Base-by-base conservation (phyloP, 2,888 invertebrate genomes). In the Xylota segnis region DNA sequence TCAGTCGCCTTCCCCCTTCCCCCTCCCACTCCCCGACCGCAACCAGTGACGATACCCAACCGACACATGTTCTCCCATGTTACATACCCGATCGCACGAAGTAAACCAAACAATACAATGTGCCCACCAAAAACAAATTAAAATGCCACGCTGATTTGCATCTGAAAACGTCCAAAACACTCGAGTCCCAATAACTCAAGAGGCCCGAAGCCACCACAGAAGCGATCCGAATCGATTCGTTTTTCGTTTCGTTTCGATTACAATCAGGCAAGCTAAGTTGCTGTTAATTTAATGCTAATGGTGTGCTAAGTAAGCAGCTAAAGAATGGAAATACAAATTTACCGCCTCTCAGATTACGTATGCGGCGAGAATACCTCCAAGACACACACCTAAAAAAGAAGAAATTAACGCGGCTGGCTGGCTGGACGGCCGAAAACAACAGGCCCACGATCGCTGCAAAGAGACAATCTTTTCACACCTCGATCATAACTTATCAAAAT, bases 301-400 rank as follows among this genome's bases (percentile, higher is more conserved):
- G 86, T 86, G 86, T 86, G 86, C 86, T 86, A 86, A 86, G 86
- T 86, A 86, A 86, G 86, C 86, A 86, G 86, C 86, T 82, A 86
- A 86, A 86, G 86, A 86, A 86, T 86, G 82, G 82, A 86, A 86
- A 86, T 58, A 86, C 86, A 86, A 86, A 86, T 86, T 86, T 86
- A 86, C 86, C 86, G 82, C 86, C 86, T 86, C 86, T 86, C 86
- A 66, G 82, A 82, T 86, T 86, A 82, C 86, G 82, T 77, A 77
- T 86, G 77, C 86, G 59, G 45, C 50, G 50, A 68, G 82, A 82
- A 82, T 86, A 72, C 68, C 76, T 56, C 65, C 59, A 68, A 77
- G 68, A 76, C 58, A 76, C 76, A 66, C 58, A 75, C 52, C 68
- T 58, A 77, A 68, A 68, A 65, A 77, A 59, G 32, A 71, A 61